A percentile compares a stretch with the other conserved stretches of the same genome.
Evolutionary conservation across 2,888 invertebrate genomes (phyloP).

Genomic region (Agriotes lineatus): DNA sequence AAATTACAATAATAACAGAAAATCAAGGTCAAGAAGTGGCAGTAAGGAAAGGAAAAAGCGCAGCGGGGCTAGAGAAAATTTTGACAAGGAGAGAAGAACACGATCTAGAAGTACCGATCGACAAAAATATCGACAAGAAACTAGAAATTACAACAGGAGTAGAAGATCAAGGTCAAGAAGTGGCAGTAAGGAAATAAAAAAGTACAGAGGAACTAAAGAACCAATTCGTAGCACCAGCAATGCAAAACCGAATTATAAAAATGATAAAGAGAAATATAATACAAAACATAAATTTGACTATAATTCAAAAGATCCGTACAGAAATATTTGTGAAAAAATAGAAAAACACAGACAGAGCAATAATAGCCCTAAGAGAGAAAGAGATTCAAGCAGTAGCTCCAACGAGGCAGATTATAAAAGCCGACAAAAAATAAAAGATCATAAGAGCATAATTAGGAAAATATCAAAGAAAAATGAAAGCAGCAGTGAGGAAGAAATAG

Average conservation of each 20-base stretch:
- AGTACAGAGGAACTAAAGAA: background rate
- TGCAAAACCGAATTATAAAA: background rate
- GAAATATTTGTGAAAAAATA: too few species aligned
- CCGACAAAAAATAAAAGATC: background rate
- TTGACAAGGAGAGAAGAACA: background rate
- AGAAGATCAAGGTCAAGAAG: conserved; percentile 7
- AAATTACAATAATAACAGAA: background rate
- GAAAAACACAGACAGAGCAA: too few species aligned
- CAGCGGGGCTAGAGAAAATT: background rate
- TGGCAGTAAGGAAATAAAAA: background rate
- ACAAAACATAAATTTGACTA: background rate
- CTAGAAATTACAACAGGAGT: background rate
- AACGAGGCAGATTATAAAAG: background rate
- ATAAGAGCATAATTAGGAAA: too few species aligned
- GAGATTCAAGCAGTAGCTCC: background rate
- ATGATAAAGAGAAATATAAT: background rate
- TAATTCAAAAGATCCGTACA: conserved; percentile 27
- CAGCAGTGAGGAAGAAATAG: conserved; percentile 3
- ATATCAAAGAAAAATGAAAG: conserved; percentile 8
- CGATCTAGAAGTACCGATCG: conserved; percentile 7
- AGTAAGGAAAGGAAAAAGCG: background rate
- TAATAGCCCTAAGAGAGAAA: too few species aligned
- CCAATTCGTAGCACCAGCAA: background rate
- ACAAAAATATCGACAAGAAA: background rate
- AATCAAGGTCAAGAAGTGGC: background rate